phyloP scores from a whole-genome alignment of 2,797 vertebrate genomes.

The Fringilla coelebs region DNA sequence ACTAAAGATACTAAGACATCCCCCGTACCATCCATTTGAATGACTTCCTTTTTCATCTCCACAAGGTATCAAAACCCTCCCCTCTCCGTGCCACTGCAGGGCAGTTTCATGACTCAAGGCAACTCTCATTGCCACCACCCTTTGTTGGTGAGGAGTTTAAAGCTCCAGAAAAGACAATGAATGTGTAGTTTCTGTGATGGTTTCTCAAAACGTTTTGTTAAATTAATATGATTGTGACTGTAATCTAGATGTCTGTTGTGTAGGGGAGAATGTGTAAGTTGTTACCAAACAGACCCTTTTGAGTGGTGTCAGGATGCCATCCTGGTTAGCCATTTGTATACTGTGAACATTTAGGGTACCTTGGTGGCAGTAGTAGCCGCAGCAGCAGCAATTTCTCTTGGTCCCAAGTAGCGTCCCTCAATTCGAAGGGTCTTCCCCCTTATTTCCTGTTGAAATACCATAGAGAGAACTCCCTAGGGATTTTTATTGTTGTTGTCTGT shows the following conservation, averaged over 20 bases:
- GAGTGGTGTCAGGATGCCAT: constrained; percentile 31
- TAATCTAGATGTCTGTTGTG: constrained; percentile 64
- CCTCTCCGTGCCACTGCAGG: background rate
- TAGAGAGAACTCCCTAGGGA: background rate
- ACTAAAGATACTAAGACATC: constrained; percentile 71
- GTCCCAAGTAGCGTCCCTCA: background rate
- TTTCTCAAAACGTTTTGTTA: constrained; percentile 62
- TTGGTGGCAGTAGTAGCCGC: constrained; percentile 2
- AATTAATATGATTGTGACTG: constrained; percentile 65
- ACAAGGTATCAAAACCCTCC: background rate
- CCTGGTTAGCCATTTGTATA: constrained; percentile 18
- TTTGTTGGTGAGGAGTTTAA: constrained; percentile 43
- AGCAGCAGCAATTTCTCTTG: constrained; percentile 51
- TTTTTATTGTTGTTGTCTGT: background rate
- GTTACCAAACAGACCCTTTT: constrained; percentile 51
- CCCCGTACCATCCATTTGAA: constrained; percentile 33
- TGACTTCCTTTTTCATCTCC: background rate
- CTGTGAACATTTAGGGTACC: constrained; percentile 42
- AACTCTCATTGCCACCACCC: constrained; percentile 48
- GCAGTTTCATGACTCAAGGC: constrained; percentile 52
- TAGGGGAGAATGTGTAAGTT: constrained; percentile 56
- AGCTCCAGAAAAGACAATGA: constrained; percentile 74
- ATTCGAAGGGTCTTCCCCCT: background rate
- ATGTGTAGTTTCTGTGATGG: constrained; percentile 74
- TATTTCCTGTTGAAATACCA: constrained; percentile 48